Evolutionary conservation across 2,797 vertebrate genomes (phyloP).

Genomic region (Furcifer pardalis): DNA sequence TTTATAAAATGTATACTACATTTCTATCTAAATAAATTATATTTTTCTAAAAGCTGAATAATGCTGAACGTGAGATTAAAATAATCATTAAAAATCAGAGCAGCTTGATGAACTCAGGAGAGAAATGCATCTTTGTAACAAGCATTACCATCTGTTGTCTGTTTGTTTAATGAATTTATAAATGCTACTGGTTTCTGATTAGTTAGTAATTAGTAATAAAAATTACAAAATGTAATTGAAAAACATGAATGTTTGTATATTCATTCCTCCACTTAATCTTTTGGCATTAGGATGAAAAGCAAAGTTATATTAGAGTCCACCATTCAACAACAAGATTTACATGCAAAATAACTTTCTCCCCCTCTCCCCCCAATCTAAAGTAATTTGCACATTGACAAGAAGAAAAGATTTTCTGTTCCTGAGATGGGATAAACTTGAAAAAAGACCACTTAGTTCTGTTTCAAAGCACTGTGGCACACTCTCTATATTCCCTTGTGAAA

Average conservation of each 20-base stretch:
- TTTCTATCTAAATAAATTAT: constrained; percentile 8
- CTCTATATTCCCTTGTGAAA: constrained; percentile 18
- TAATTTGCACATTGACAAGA: background rate
- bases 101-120: constrained; percentile 42
- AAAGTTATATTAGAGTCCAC: background rate
- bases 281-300: constrained; percentile 27
- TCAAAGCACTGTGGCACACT: background rate
- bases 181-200: constrained; percentile 47
- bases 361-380: background rate
- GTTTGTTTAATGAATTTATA: constrained; percentile 44
- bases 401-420: background rate
- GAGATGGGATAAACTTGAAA: constrained; percentile 18
- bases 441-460: background rate
- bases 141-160: constrained; percentile 52
- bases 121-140: constrained; percentile 20
- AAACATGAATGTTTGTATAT: constrained; percentile 8
- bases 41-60: background rate
- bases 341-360: background rate
- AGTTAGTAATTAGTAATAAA: constrained; percentile 45
- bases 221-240: constrained; percentile 41
- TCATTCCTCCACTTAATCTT: constrained; percentile 40
- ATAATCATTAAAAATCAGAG: constrained; percentile 5
- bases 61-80: constrained; percentile 33
- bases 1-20: background rate
- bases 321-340: constrained; percentile 34